Conservation (phyloP, 2,113 vertebrate species). For the Symphodus melops region DNA sequence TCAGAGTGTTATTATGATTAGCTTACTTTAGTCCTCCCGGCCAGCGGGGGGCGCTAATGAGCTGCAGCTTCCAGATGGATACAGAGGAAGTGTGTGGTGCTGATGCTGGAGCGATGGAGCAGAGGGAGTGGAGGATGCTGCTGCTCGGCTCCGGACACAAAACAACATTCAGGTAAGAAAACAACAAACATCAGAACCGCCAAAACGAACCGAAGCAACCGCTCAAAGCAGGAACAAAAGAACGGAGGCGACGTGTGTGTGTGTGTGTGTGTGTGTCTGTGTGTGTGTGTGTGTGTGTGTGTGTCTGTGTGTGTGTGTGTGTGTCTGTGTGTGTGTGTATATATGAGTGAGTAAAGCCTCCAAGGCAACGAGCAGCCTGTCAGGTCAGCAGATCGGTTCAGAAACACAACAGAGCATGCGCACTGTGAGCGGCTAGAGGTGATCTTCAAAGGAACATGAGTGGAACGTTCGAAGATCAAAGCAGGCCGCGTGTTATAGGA, state of each 20-base stretch:
- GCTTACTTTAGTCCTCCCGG: too few species aligned
- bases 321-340: background rate
- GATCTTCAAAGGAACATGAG: too few species aligned
- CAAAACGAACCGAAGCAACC: accelerated
- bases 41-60: conserved; percentile 43
- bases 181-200: background rate
- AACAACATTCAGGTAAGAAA: conserved; percentile 57
- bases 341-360: too few species aligned
- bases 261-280: conserved; percentile 15
- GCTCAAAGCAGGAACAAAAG: background rate
- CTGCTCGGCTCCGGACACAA: conserved; percentile 46
- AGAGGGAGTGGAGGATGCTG: conserved; percentile 39
- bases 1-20: too few species aligned
- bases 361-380: too few species aligned
- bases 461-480: too few species aligned
- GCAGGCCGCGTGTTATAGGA: too few species aligned
- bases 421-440: too few species aligned
- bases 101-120: conserved; percentile 67
- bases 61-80: background rate
- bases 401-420: background rate
- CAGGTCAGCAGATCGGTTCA: background rate
- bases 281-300: conserved; percentile 2
- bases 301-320: background rate
- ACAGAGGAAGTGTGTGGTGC: conserved; percentile 41
- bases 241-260: background rate